These are phyloP conservation scores for Prietella phreatophila DNA, from an alignment of 2,113 vertebrate genomes.

Conservation along the genomic window DNA sequence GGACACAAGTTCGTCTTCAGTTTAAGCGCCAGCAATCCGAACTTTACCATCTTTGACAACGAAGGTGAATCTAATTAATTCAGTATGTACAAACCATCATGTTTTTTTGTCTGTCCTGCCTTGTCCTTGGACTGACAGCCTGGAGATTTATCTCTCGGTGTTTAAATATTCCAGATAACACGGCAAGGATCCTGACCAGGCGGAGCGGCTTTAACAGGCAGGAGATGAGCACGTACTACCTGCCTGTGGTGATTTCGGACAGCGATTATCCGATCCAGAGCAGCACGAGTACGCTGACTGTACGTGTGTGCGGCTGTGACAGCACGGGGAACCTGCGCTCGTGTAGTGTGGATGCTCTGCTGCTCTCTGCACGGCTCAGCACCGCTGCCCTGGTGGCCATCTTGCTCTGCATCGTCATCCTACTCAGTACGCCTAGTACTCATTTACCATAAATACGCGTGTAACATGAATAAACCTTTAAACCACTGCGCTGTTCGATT, in stretches of 20 bases:
- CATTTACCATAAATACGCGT: not conserved
- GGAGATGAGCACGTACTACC: slow-evolving; percentile 79
- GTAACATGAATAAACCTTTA: not conserved
- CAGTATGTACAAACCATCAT: slow-evolving; percentile 14
- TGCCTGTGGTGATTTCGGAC: slow-evolving; percentile 83
- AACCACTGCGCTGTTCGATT: not conserved
- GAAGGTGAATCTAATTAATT: slow-evolving; percentile 75
- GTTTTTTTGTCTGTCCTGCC: not conserved
- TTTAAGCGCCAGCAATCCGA: slow-evolving; percentile 81
- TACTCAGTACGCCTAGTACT: slow-evolving; percentile 69
- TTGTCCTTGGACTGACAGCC: not conserved
- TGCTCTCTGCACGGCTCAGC: slow-evolving; percentile 76
- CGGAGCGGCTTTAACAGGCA: slow-evolving; percentile 82
- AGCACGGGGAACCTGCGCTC: slow-evolving; percentile 75
- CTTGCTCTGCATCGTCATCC: slow-evolving; percentile 76
- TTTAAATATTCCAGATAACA: slow-evolving; percentile 75
- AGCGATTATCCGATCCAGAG: slow-evolving; percentile 82
- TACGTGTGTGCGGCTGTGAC: slow-evolving; percentile 76
- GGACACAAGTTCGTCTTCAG: slow-evolving; percentile 90
- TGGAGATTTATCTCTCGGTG: not conserved
- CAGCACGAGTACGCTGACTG: slow-evolving; percentile 76
- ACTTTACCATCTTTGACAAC: slow-evolving; percentile 88
- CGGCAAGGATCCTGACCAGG: slow-evolving; percentile 82
- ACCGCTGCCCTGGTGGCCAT: slow-evolving; percentile 76
- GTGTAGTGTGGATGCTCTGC: slow-evolving; percentile 74